Evolutionary conservation across 1,140 invertebrate genomes (phyloP).

Genomic region (Lepidurus apus): DNA sequence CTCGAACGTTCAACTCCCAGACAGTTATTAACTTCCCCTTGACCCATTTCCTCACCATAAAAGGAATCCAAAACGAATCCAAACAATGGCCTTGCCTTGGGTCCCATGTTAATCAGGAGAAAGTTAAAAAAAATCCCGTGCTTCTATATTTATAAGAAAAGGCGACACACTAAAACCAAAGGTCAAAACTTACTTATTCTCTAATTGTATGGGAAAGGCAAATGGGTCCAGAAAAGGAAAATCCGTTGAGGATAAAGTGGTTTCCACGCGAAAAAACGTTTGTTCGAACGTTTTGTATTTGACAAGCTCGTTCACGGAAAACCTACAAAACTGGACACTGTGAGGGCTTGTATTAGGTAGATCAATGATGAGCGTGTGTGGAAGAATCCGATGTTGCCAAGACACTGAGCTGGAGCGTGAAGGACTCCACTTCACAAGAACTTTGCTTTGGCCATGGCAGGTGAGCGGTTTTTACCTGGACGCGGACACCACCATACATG

Average conservation of each 20-base stretch:
- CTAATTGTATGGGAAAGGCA: too few species aligned
- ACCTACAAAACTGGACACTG: not conserved
- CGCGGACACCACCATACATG: slow-evolving; percentile 16
- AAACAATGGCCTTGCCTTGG: not conserved
- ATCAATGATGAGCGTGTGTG: not conserved
- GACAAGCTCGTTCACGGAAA: not conserved
- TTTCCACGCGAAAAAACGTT: too few species aligned
- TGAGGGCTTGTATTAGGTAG: not conserved
- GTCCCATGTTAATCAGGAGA: not conserved
- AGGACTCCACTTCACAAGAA: slow-evolving; percentile 4
- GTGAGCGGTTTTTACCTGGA: not conserved
- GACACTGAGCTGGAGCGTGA: slow-evolving; percentile 20
- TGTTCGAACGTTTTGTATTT: too few species aligned
- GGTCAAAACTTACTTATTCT: too few species aligned
- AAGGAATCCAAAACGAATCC: not conserved
- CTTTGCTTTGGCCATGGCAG: not conserved
- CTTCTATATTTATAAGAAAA: too few species aligned
- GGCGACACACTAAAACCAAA: too few species aligned
- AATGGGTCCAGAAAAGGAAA: too few species aligned
- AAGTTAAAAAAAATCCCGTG: not conserved
- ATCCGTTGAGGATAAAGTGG: too few species aligned
- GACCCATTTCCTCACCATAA: slow-evolving; percentile 7
- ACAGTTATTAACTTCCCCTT: not conserved
- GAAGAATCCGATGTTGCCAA: slow-evolving; percentile 4
- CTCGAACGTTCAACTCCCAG: not conserved